Evolutionary conservation across 2,888 invertebrate genomes (phyloP), one percentile per base, ranked within the genome.

Genomic region (Pseudococcus jackbeardsleyi): DNA sequence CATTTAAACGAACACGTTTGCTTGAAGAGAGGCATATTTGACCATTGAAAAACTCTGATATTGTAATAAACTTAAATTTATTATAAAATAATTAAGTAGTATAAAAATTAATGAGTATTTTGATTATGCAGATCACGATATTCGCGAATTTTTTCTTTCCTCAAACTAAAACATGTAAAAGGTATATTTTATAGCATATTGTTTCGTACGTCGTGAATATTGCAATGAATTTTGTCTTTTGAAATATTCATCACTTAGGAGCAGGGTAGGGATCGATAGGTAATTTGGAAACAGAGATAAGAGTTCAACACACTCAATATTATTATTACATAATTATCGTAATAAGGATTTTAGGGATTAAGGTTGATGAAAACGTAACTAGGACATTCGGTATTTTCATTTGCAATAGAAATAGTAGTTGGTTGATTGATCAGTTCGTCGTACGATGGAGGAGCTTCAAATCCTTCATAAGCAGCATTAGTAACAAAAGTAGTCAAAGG

Each of bases 361-460:
- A 72, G 15, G 33, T 72, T 72, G 33, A 72, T 26, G 5, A 72
- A 72, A 33, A 72, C 72, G 8, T 72, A 72, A 72, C 72, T 33
- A 72, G 72, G 15, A 17, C 26, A 72, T 6, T 72, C 72, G 17
- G 3, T 72, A 15, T 72, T 72, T 1, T 72, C 72, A 33, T 72
- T 72, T 33, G 26, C 72, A 33, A 72, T 72, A 15, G 72, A 72
- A 33, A 72, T 72, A 12, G 72, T 72, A 33, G 72, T 72, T 17
- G 72, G 72, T 17, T 72, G 72, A 33, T 72, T 26, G 12, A 72
- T 72, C 33, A 33, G 11, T 72, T 72, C 72, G 12, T 72, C 72
- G 72, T 72, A 72, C 6, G 72, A 72, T 72, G 72, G 72, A 72
- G 72, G 72, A 33, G 72, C 72, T 39, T 72, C 72, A 15, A 72